Evolutionary conservation across 2,888 invertebrate genomes (phyloP).

Genomic region (Drepanosiphum platanoidis): DNA sequence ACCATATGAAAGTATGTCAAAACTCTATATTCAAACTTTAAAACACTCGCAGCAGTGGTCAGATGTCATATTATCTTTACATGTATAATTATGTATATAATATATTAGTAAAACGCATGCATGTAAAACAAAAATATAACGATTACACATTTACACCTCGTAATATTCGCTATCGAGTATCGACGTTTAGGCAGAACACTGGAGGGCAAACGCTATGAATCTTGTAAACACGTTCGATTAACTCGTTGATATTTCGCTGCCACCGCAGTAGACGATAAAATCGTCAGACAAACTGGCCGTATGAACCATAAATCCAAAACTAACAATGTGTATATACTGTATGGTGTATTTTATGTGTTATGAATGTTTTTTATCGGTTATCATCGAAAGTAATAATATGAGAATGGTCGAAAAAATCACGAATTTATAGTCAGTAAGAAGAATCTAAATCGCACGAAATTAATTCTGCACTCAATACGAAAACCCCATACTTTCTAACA

Average conservation of each 20-base stretch:
- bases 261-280: neutral
- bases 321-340: neutral
- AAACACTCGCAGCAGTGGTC: constrained; percentile 41
- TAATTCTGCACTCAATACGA: neutral
- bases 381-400: neutral
- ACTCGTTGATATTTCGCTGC: neutral
- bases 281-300: neutral
- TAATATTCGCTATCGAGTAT: neutral
- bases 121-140: constrained; percentile 40
- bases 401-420: neutral
- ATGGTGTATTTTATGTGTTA: neutral
- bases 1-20: constrained; percentile 2
- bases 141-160: neutral
- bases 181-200: constrained; percentile 7
- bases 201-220: constrained; percentile 23
- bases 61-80: constrained; percentile 7
- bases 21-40: constrained; percentile 44
- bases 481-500: neutral
- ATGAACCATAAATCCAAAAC: neutral
- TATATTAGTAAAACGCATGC: constrained; percentile 38
- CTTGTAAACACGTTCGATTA: neutral
- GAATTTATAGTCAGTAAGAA: neutral
- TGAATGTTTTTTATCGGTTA: neutral
- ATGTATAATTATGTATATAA: neutral
- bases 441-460: neutral